Base-by-base conservation (phyloP, 1,140 invertebrate genomes). In the Drosophila kikkawai region DNA sequence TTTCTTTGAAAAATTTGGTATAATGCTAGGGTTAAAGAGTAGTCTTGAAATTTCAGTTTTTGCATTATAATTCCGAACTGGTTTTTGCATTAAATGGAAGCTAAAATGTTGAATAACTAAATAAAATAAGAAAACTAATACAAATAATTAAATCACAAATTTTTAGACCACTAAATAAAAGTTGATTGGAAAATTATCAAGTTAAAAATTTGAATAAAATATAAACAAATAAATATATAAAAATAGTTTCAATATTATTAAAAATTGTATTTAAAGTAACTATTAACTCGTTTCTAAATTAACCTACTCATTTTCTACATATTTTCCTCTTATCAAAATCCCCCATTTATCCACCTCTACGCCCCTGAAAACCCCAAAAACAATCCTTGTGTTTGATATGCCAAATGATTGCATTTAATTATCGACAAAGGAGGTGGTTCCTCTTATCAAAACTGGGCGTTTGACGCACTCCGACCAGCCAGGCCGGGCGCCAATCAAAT, bases 401-500 rank as follows among this genome's bases (percentile, higher is more conserved):
- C 45, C 56, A 45, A 78, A 64, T 68, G 59, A 84, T 81, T 85
- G 78, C 81, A 82, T 76, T 88, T 82, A 79, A 88, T 90, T 90
- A 90, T 79, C 79, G 60, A 60, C 60, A 51, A 8, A 45, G 51
- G 48, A 55, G 37, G 39, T 47, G 37, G 39, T 47, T 68, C 6
- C 39, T 29, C 63, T 71, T 84, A 84, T 84, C 77, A 44, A 59
- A 34, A 61, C 44, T 36, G 45, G 37, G 22, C 41, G 68, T 60
- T 74, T 74, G 70, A 74, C 70, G 69, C 45, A 73, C 48, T 60
- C 26, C 69, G 5, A 22, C n/a, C 19, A n/a, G 7, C 44, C 19
- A n/a, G n/a, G 13, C 37, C 15, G 22, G 36, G 69, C 61, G 68
- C 42, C 55, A 57, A 64, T 69, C 66, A 59, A 70, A 80, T 84